phyloP scores from a whole-genome alignment of 2,113 vertebrate species.

The Cyprinodon variegatus region DNA sequence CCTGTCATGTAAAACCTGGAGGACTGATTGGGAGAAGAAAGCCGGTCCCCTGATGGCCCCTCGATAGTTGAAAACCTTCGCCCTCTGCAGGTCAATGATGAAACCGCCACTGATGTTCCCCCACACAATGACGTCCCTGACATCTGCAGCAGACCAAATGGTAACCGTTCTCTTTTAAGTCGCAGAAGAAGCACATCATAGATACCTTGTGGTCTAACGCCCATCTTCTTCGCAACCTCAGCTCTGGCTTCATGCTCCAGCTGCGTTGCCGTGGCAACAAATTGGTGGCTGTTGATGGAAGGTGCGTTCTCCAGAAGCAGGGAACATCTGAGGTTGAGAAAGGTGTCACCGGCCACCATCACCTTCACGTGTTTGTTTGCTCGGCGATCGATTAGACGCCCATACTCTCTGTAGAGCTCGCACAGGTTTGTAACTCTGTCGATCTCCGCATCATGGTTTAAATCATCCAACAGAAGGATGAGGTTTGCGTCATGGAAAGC shows the following conservation, averaged over 20 bases:
- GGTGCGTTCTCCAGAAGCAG: constrained; percentile 77
- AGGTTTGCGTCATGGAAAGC: constrained; percentile 85
- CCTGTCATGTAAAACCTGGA: constrained; percentile 84
- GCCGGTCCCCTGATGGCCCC: constrained; percentile 85
- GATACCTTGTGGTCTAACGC: constrained; percentile 78
- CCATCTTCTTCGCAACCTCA: constrained; percentile 82
- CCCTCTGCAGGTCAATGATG: constrained; percentile 87
- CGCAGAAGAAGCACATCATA: rapidly evolving
- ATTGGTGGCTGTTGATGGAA: constrained; percentile 75
- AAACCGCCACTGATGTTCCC: constrained; percentile 87
- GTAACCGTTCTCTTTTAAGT: background rate
- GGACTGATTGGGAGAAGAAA: constrained; percentile 76
- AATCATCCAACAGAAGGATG: constrained; percentile 87
- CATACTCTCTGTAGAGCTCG: constrained; percentile 79
- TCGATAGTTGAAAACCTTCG: constrained; percentile 82
- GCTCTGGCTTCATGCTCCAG: constrained; percentile 85
- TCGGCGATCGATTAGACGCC: constrained; percentile 82
- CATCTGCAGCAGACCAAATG: constrained; percentile 73
- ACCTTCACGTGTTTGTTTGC: constrained; percentile 80
- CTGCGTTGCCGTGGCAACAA: constrained; percentile 80
- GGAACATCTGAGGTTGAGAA: constrained; percentile 83
- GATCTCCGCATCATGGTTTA: constrained; percentile 6
- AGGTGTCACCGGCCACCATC: constrained; percentile 84
- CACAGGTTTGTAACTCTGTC: constrained; percentile 37
- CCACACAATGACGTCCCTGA: constrained; percentile 90